Evolutionary conservation across 1,140 invertebrate genomes (phyloP).

Genomic region (Metopolophium dirhodum): DNA sequence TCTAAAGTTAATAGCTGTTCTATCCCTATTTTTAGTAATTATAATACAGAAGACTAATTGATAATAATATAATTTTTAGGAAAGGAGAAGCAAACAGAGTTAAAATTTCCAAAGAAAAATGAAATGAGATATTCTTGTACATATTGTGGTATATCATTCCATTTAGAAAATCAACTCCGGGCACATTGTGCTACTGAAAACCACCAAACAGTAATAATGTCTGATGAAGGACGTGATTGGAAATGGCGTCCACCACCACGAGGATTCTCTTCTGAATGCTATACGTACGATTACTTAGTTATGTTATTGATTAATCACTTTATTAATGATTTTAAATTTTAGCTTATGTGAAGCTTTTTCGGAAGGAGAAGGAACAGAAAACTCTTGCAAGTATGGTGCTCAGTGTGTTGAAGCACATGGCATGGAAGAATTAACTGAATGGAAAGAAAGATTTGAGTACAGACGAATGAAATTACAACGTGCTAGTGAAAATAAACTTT

Average conservation of each 20-base stretch:
- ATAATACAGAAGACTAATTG: not conserved
- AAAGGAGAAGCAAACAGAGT: constrained; percentile 40
- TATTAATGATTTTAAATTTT: constrained; percentile 33
- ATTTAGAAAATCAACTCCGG: constrained; percentile 68
- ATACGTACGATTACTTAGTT: constrained; percentile 58
- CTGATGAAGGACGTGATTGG: constrained; percentile 76
- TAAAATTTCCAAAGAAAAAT: constrained; percentile 25
- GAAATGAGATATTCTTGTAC: constrained; percentile 63
- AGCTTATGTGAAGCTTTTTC: constrained; percentile 60
- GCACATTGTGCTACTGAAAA: constrained; percentile 72
- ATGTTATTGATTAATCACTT: not conserved
- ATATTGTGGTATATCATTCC: constrained; percentile 72
- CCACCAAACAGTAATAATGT: constrained; percentile 75
- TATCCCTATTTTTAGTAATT: not conserved
- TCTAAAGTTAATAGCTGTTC: not conserved
- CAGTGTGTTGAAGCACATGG: constrained; percentile 81
- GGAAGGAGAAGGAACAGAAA: constrained; percentile 63
- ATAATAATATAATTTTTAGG: not conserved
- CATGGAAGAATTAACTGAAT: constrained; percentile 75
- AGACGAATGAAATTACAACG: constrained; percentile 70
- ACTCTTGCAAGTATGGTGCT: constrained; percentile 71
- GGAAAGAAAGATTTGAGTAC: constrained; percentile 76
- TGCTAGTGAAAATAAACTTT: constrained; percentile 73
- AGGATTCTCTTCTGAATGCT: constrained; percentile 67
- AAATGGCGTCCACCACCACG: constrained; percentile 73